Evolutionary conservation across 2,113 vertebrate species (phyloP), one percentile per base, ranked within the genome.

Genomic region (Cavia porcellus): DNA sequence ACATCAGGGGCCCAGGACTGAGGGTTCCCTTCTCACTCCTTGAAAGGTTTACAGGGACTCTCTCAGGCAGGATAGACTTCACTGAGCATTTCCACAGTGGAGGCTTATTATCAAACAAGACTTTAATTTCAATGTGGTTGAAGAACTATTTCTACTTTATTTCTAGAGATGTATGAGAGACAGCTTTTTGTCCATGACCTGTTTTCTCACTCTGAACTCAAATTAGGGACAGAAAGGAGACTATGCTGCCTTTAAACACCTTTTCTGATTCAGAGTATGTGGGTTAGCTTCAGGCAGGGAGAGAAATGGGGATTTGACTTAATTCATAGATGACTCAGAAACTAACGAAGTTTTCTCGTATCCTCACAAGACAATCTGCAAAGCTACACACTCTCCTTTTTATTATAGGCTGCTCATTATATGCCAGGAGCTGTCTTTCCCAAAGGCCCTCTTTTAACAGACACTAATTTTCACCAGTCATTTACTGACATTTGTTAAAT

Each of bases 101-200:
- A 57, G 68, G 28, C n/a, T 11, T 4, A 8, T 97, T 97, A 96
- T 66, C 82, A 91, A 80, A 93, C 1, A 62, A 2, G 2, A 95
- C 7, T 95, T 68, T 93, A 89, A 92, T 64, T 89, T 45, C 45
- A 87, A 79, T 97, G 95, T 68, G 20, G 86, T 89, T 20, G 77
- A n/a, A 96, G 72, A 93, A 93, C 42, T 64, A 82, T 68, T 96
- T 98, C 92, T 96, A 55, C 55, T 84, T 92, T 97, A 97, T 97
- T 86, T 96, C 95, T 92, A 38, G 52, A 81, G 89, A 96, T 66
- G 66, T 70, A 91, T 45, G 35, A 70, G 66, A 96, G 97, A 91
- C 10, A 38, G 57, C 20, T 25, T 10, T 20, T 38, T 38, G 7
- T 19, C 55, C 79, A 68, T 0, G 24, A 45, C 64, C 84, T 84